phyloP scores from a whole-genome alignment of 2,797 vertebrate species.

The Rhinogobio ventralis region DNA sequence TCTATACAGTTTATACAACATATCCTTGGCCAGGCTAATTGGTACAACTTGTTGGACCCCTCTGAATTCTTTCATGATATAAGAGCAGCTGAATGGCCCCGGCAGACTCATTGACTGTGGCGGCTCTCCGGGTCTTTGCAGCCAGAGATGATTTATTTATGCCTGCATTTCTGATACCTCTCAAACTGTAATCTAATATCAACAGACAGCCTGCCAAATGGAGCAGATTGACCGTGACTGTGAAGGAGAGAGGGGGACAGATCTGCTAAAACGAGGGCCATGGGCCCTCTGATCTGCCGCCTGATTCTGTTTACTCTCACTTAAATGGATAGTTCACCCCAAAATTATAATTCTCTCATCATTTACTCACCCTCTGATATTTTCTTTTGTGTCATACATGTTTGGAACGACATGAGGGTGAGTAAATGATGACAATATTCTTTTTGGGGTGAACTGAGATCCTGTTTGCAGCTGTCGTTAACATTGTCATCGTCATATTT shows the following conservation, averaged over 20 bases:
- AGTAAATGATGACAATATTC: neutral
- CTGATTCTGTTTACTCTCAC: neutral
- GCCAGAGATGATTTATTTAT: conserved; percentile 75
- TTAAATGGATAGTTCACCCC: neutral
- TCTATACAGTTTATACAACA: neutral
- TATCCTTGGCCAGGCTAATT: conserved; percentile 14
- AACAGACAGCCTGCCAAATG: conserved; percentile 66
- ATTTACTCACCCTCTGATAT: neutral
- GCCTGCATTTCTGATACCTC: conserved; percentile 65
- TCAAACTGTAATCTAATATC: conserved; percentile 71
- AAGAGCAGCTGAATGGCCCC: neutral
- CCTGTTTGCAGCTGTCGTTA: neutral
- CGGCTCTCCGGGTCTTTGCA: conserved; percentile 62
- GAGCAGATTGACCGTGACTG: conserved; percentile 67
- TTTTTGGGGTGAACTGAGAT: neutral
- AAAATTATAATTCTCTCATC: neutral
- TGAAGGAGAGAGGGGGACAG: conserved; percentile 12
- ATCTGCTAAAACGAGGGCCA: neutral
- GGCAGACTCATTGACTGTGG: conserved; percentile 44
- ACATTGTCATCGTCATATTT: neutral
- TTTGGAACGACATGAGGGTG: neutral
- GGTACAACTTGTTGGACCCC: conserved; percentile 1
- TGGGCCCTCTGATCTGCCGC: neutral
- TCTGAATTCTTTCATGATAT: conserved; percentile 25
- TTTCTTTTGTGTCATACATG: neutral